Evolutionary conservation across 2,113 vertebrate species (phyloP).

Genomic region (Fulmarus glacialis): DNA sequence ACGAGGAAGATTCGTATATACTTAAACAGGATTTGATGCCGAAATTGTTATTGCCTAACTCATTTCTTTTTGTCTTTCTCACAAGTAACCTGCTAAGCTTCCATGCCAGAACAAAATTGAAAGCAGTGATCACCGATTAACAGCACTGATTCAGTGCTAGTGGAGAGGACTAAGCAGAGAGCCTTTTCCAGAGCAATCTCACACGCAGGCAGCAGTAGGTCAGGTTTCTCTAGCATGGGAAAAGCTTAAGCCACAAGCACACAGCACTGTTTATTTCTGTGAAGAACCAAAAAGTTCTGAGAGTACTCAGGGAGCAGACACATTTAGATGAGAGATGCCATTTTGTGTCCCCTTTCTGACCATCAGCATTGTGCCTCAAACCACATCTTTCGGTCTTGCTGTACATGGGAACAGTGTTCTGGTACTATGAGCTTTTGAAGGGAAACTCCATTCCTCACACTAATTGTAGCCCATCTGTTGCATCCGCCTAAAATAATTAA

Average conservation of each 20-base stretch:
- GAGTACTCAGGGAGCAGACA: not conserved
- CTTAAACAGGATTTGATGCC: not conserved
- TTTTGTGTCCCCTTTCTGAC: not conserved
- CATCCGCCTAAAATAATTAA: constrained; percentile 27
- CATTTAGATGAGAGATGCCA: not conserved
- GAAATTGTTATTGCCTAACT: not conserved
- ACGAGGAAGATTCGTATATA: not conserved
- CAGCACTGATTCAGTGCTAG: not conserved
- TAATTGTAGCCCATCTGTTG: constrained; percentile 25
- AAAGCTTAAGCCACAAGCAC: not conserved
- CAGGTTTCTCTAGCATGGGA: not conserved
- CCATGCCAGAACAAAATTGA: not conserved
- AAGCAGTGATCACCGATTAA: not conserved
- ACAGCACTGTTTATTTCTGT: not conserved
- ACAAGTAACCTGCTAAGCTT: not conserved
- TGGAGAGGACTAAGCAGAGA: not conserved
- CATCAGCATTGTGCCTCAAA: not conserved
- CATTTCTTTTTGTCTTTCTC: not conserved
- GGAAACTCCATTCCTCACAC: not conserved
- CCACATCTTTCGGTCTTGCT: not conserved
- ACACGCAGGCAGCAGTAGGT: not conserved
- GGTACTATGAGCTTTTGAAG: not conserved
- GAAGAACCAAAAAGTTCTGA: not conserved
- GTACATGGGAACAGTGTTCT: not conserved
- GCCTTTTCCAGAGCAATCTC: not conserved